Percentiles rank a stretch among this genome's conserved stretches.
Conservation (phyloP, 2,888 invertebrate genomes). For the Tupiocoris notatus region DNA sequence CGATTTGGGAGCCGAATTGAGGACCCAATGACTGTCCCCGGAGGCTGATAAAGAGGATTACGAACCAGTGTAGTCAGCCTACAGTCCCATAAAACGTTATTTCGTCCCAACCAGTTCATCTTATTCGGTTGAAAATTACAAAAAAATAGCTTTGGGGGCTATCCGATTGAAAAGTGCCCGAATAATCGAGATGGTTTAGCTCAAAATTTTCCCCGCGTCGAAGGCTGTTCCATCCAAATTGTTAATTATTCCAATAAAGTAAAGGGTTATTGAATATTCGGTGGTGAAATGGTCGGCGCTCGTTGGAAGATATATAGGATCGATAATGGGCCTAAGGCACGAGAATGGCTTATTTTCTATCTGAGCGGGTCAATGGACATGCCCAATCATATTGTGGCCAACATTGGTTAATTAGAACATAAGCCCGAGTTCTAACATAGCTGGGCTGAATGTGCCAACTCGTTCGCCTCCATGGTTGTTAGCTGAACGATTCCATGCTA, state of each 20-base stretch:
- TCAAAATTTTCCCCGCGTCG: slow-evolving; percentile 1
- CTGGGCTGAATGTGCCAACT: too few species aligned
- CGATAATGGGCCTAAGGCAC: background rate
- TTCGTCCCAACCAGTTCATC: slow-evolving; percentile 9
- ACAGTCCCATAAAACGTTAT: background rate
- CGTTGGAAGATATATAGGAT: background rate
- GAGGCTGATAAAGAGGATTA: slow-evolving; percentile 29
- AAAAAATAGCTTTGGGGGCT: slow-evolving; percentile 21
- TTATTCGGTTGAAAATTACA: slow-evolving; percentile 13
- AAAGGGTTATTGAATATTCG: background rate
- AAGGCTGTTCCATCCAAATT: slow-evolving; percentile 8
- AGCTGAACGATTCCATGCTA: too few species aligned
- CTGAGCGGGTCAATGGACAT: background rate
- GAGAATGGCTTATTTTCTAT: background rate
- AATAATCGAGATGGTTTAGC: slow-evolving; percentile 4
- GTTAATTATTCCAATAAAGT: slow-evolving; percentile 24
- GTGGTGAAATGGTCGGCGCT: background rate
- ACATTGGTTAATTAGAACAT: too few species aligned
- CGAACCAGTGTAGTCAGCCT: slow-evolving; percentile 15
- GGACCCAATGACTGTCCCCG: slow-evolving; percentile 33
- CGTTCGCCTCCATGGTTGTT: too few species aligned
- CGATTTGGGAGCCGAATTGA: slow-evolving; percentile 21
- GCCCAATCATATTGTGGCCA: too few species aligned
- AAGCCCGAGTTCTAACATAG: too few species aligned
- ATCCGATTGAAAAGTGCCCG: slow-evolving; percentile 11